Evolutionary conservation across 2,113 vertebrate species (phyloP).

Genomic region (Silurus meridionalis): DNA sequence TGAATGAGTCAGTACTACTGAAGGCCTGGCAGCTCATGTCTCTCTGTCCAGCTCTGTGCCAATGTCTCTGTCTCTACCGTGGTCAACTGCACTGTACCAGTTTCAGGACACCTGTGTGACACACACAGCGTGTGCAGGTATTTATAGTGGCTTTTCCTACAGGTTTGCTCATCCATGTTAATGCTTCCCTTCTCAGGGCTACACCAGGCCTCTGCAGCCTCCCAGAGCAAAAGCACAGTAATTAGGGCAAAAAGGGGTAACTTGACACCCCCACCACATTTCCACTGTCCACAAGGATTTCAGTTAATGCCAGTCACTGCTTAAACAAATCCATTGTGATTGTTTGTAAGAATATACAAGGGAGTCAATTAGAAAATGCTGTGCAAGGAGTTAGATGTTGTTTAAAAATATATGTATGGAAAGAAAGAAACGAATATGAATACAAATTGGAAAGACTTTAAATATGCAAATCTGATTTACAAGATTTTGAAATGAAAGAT

Average conservation of each 20-base stretch:
- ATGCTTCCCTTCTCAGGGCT: constrained; percentile 75
- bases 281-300: constrained; percentile 55
- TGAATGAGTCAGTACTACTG: constrained; percentile 81
- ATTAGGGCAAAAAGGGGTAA: constrained; percentile 69
- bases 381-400: background rate
- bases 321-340: constrained; percentile 35
- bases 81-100: background rate
- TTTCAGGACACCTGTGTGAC: constrained; percentile 67
- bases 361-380: constrained; percentile 16
- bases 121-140: constrained; percentile 81
- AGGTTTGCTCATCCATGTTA: constrained; percentile 86
- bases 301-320: constrained; percentile 31
- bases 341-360: constrained; percentile 38
- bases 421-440: background rate
- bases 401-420: background rate
- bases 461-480: background rate
- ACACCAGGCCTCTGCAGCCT: constrained; percentile 68
- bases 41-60: background rate
- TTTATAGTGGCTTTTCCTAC: constrained; percentile 82
- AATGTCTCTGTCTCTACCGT: background rate
- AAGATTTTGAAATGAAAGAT: background rate
- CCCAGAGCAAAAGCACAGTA: constrained; percentile 64
- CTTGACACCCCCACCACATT: constrained; percentile 65
- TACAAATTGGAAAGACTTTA: background rate
- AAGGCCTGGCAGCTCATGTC: constrained; percentile 91